These are phyloP conservation scores for Drosophila tripunctata DNA, from an alignment of 2,888 invertebrate species.

Conservation along the genomic window DNA sequence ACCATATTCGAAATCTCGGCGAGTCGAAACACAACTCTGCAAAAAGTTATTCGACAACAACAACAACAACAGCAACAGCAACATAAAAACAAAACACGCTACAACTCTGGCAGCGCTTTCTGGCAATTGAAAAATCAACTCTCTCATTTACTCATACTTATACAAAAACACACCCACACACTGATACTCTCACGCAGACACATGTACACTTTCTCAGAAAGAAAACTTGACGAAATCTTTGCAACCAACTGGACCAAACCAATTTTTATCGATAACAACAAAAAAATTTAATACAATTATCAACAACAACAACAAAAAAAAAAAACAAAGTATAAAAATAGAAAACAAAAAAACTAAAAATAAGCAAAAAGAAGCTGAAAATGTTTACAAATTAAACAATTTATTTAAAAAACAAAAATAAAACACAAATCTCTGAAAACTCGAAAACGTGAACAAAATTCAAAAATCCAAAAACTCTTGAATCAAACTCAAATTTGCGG, in stretches of 20 bases:
- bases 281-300: slow-evolving; percentile 13
- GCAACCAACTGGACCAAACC: slow-evolving; percentile 74
- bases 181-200: slow-evolving; percentile 5
- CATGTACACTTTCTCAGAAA: slow-evolving; percentile 26
- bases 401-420: slow-evolving; percentile 42
- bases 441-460: slow-evolving; percentile 29
- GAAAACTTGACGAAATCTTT: slow-evolving; percentile 52
- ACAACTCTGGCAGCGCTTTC: slow-evolving; percentile 76
- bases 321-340: slow-evolving; percentile 5
- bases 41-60: slow-evolving; percentile 42
- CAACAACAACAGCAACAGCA: slow-evolving; percentile 33
- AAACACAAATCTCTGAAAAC: slow-evolving; percentile 22
- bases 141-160: slow-evolving; percentile 36
- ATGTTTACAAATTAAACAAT: slow-evolving; percentile 51
- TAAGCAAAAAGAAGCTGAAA: slow-evolving; percentile 20
- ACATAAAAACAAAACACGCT: slow-evolving; percentile 53
- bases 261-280: slow-evolving; percentile 60
- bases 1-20: slow-evolving; percentile 62
- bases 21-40: slow-evolving; percentile 58
- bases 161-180: slow-evolving; percentile 17
- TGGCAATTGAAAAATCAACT: slow-evolving; percentile 50
- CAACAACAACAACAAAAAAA: slow-evolving; percentile 16
- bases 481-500: slow-evolving; percentile 35
- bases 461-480: slow-evolving; percentile 15
- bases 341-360: slow-evolving; percentile 6